These are phyloP conservation scores for Panthera tigris DNA, from an alignment of 2,113 vertebrate species.

Conservation along the genomic window DNA sequence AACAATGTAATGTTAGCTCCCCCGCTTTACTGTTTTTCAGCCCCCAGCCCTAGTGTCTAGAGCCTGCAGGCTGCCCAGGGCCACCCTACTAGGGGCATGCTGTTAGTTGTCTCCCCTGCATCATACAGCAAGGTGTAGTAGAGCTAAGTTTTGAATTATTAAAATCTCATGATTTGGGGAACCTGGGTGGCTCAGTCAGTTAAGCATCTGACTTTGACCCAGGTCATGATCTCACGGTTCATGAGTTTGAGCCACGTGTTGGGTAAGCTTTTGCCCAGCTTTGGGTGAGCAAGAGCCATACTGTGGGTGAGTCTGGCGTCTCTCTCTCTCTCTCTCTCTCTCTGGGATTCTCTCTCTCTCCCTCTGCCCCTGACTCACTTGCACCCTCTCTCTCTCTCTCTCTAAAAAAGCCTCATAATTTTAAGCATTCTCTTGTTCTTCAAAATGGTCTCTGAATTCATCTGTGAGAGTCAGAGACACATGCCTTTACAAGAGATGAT, in stretches of 20 bases:
- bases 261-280: too few species aligned
- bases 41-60: not conserved
- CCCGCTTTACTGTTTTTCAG: not conserved
- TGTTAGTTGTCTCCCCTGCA: not conserved
- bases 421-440: not conserved
- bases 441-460: not conserved
- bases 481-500: not conserved
- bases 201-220: too few species aligned
- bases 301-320: too few species aligned
- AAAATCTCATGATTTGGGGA: not conserved
- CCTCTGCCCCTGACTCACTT: too few species aligned
- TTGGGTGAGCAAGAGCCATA: too few species aligned
- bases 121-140: not conserved
- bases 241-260: too few species aligned
- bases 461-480: not conserved
- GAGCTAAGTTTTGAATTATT: not conserved
- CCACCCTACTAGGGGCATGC: not conserved
- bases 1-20: not conserved
- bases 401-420: not conserved
- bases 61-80: not conserved
- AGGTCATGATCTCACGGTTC: too few species aligned
- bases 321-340: too few species aligned
- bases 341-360: too few species aligned
- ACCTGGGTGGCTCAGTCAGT: too few species aligned
- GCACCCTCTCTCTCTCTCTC: too few species aligned